A percentile compares a stretch with the other conserved stretches of the same genome.
Evolutionary conservation across 92 coral and sea anemone species (phyloP).

Genomic region (Nematostella vectensis): DNA sequence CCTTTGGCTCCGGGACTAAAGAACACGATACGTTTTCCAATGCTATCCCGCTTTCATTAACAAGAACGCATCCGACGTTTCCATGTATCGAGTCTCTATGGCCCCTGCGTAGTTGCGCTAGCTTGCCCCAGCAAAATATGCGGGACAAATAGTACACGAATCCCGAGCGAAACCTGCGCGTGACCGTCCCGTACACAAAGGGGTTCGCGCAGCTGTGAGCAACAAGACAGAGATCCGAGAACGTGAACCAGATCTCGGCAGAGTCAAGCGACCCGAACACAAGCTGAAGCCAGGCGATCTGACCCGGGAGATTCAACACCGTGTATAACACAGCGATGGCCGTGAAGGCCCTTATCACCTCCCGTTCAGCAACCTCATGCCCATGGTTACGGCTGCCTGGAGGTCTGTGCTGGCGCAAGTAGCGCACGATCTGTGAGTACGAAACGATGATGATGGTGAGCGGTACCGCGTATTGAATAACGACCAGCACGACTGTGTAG

Average conservation of each 20-base stretch:
- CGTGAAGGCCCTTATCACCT: conserved; percentile 4
- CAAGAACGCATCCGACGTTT: no score
- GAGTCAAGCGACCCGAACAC: conserved; percentile 1
- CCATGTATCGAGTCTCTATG: no score
- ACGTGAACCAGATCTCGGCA: conserved; percentile 6
- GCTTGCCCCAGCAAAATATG: not conserved
- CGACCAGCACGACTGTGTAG: conserved; percentile 3
- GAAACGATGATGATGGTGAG: conserved; percentile 1
- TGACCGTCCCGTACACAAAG: conserved; percentile 10
- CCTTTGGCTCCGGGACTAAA: no score
- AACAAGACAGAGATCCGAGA: conserved; percentile 3
- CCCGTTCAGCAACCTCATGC: not conserved
- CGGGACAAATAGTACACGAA: conserved; percentile 1
- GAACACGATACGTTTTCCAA: no score
- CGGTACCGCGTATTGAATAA: conserved; percentile 13
- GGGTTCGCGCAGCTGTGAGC: conserved; percentile 15
- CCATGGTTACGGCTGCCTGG: not conserved
- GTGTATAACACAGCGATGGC: conserved; percentile 9
- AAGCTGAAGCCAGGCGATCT: conserved; percentile 8
- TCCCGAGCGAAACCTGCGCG: conserved; percentile 10
- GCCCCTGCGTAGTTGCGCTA: no score
- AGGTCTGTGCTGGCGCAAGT: conserved; percentile 3
- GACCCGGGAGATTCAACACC: conserved; percentile 7
- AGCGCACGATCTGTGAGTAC: conserved; percentile 3
- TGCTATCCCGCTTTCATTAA: no score